Conservation (phyloP, 2,113 vertebrate genomes). For the Propithecus coquereli region DNA sequence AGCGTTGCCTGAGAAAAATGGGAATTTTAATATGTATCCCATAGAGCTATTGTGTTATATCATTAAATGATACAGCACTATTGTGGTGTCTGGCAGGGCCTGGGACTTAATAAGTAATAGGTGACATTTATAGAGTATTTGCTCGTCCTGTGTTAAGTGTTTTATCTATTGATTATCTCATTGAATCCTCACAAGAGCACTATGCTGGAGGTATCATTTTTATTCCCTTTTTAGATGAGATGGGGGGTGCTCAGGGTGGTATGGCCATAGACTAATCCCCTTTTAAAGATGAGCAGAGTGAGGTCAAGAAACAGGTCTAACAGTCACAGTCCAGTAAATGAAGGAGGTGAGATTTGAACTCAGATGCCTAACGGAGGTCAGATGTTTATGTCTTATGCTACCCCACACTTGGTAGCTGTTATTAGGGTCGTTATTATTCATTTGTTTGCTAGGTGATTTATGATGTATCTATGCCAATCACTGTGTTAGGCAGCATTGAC, state of each 20-base stretch:
- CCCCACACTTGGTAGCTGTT: accelerated
- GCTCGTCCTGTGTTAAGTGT: background rate
- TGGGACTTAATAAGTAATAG: background rate
- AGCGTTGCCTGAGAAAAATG: background rate
- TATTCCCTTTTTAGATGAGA: background rate
- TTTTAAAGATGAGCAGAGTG: background rate
- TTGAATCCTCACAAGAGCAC: background rate
- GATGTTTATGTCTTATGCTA: background rate
- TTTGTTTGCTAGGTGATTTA: background rate
- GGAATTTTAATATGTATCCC: background rate
- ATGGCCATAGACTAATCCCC: no score
- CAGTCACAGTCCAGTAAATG: background rate
- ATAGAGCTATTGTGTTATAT: background rate
- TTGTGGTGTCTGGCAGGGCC: background rate
- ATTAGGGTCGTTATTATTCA: accelerated
- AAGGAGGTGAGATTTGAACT: background rate
- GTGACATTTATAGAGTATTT: background rate
- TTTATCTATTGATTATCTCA: background rate
- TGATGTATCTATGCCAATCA: background rate
- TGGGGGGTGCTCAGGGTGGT: no score
- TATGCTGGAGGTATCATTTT: no score
- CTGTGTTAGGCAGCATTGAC: background rate
- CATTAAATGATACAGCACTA: background rate
- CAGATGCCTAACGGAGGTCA: no score
- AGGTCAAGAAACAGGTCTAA: background rate